Percentiles rank a stretch among this genome's conserved stretches.
phyloP scores from a whole-genome alignment of 2,113 vertebrate species.

The Xyrauchen texanus region DNA sequence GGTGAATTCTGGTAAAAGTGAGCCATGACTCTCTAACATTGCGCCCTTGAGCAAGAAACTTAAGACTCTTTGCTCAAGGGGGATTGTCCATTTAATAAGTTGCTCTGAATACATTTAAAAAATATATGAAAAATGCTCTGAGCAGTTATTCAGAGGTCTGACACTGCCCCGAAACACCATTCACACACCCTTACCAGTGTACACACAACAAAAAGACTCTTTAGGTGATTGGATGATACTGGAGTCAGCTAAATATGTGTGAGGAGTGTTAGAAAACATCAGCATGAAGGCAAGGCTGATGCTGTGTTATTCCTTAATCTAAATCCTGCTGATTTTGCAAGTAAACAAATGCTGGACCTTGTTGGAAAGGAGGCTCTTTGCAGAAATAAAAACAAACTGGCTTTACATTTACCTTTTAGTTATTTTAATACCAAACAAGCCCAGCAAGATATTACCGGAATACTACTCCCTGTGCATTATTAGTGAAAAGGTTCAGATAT shows the following conservation, averaged over 20 bases:
- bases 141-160: background rate
- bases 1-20: too few species aligned
- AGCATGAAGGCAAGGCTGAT: background rate
- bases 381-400: background rate
- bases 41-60: too few species aligned
- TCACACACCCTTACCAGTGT: background rate
- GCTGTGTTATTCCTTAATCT: slow-evolving; percentile 37
- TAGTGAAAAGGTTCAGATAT: too few species aligned
- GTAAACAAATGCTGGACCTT: slow-evolving; percentile 15
- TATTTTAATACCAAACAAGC: background rate
- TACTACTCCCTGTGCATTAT: too few species aligned
- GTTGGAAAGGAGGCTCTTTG: background rate
- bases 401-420: background rate
- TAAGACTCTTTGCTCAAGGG: too few species aligned
- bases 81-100: too few species aligned
- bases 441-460: too few species aligned
- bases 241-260: slow-evolving; percentile 12
- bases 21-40: too few species aligned
- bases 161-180: background rate
- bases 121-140: too few species aligned
- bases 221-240: background rate
- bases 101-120: too few species aligned
- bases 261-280: background rate
- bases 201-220: slow-evolving; percentile 4
- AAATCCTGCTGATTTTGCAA: slow-evolving; percentile 31